Percentiles rank a stretch among this genome's conserved stretches.
phyloP scores from a whole-genome alignment of 2,888 invertebrate species.

The Tenodera sinensis region DNA sequence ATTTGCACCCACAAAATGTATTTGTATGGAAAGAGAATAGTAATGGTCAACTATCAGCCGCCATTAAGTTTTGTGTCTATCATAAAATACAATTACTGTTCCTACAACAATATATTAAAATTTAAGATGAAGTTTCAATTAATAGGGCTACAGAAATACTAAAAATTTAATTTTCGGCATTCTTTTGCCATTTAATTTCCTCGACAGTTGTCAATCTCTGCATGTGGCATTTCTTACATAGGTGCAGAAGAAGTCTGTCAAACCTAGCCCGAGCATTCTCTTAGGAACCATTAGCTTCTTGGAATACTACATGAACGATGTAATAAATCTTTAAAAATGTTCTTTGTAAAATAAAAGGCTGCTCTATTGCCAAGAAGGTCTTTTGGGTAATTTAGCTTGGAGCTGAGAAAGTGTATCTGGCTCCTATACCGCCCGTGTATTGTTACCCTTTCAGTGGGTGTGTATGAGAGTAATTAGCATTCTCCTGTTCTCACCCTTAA shows the following conservation, averaged over 20 bases:
- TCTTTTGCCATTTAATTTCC: no score
- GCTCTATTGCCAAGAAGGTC: not conserved
- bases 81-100: no score
- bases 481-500: not conserved
- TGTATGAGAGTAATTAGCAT: not conserved
- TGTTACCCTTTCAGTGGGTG: slow-evolving; percentile 1
- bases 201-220: no score
- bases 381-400: not conserved
- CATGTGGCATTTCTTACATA: no score
- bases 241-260: not conserved
- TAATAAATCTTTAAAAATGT: not conserved
- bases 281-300: not conserved
- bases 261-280: not conserved
- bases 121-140: no score
- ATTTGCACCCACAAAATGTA: no score
- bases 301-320: not conserved
- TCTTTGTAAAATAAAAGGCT: not conserved
- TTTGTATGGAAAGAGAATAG: no score
- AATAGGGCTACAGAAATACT: no score
- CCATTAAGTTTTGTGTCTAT: no score
- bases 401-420: not conserved
- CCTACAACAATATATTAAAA: no score
- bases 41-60: no score
- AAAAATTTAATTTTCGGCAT: no score
- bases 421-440: not conserved